Base-by-base conservation (phyloP, 2,113 vertebrate species). In the Trogon surrucura region DNA sequence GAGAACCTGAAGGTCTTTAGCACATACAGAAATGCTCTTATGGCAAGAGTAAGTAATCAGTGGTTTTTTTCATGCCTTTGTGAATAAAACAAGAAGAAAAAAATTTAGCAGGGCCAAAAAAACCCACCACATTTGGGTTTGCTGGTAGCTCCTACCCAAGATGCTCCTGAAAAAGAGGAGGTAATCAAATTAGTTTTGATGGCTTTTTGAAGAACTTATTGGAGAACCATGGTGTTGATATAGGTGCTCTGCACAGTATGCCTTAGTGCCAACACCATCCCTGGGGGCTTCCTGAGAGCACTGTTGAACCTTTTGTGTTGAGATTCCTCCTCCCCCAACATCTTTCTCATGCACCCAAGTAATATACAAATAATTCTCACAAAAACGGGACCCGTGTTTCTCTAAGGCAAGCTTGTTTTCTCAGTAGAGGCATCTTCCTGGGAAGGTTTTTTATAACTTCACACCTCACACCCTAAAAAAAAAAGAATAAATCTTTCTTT, bases 51-150 rank as follows among this genome's bases (percentile, higher is more conserved):
- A 65, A 41, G 32, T 12, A 60, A 26, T 22, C 34, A 41, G 27
- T 32, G 77, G 15, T 27, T 86, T 88, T 86, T 88, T 73, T 81
- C 60, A 9, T 29, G 75, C 26, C 44, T 38, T 79, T 83, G 21
- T 45, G 32, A 83, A 47, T 78, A 60, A 80, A 88, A 75, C 8
- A 58, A 60, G 27, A 41, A 66, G 19, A 54, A 69, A 83, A 73
- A 71, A 77, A n/a, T 6, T 0, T 2, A 66, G 10, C 1, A 0
- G 44, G 25, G 18, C n/a, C 30, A 86, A 71, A 72, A 72, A 9
- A 4, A 56, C 6, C 0, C 4, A 10, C 32, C 0, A 3, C 8
- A 10, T 69, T 47, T 80, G 54, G 11, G 34, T 53, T 93, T 77
- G 51, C 36, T 91, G 29, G 44, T 86, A 34, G 11, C 87, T 91